Base-by-base conservation (phyloP, 2,797 vertebrate genomes). In the Melopsittacus undulatus region DNA sequence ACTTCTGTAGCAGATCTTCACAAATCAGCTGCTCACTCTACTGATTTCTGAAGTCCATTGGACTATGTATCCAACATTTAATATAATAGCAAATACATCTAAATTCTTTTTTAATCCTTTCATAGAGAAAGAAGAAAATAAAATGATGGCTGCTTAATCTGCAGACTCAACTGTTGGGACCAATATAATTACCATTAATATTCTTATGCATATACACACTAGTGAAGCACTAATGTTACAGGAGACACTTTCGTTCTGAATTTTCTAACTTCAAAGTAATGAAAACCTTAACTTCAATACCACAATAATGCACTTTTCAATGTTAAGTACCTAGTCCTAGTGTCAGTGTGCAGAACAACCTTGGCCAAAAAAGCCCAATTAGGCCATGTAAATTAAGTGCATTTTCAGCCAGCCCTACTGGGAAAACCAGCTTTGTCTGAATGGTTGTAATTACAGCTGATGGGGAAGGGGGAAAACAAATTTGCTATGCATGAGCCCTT, bases 381-480 rank as follows among this genome's bases (percentile, higher is more conserved):
- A 96, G 91, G 91, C 82, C 91, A 96, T 96, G 96, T 95, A 97
- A 97, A 97, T 96, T 89, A 97, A 93, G 83, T 51, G 75, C 4
- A 0, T 92, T 97, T 95, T 96, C 93, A 94, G 75, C 95, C 95
- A 95, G 95, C 79, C 88, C 86, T 96, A 97, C 95, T 93, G 93
- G 96, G 96, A 94, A 97, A 96, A 96, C 95, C 96, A 96, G 96
- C 94, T 96, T 96, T 94, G 91, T 96, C 85, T 95, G 92, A 95
- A 94, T 89, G 70, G 90, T 79, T 90, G 90, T 96, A 97, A 97
- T 96, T 97, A 95, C 81, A 93, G 83, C 76, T 94, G 92, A 92
- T 94, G 95, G 91, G 92, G 95, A 94, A 89, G 85, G 93, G 95
- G 90, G 68, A 92, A 94, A 92, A 94, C 93, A 95, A 95, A 95